phyloP scores from a whole-genome alignment of 2,113 vertebrate genomes.

The Anhinga anhinga region DNA sequence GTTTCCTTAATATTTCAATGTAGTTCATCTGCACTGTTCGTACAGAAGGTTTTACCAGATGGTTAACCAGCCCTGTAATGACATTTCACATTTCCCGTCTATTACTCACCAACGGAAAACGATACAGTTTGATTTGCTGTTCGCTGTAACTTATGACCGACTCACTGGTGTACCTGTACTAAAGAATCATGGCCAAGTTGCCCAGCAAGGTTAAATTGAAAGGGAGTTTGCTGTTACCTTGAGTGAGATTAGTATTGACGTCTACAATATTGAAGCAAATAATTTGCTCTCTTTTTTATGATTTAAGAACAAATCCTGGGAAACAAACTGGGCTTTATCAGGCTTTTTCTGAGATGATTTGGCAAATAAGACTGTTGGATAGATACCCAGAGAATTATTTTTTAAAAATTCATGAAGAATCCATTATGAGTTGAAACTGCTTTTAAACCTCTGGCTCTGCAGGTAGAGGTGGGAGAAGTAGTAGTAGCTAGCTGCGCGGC shows the following conservation, averaged over 20 bases:
- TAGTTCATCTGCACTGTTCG: constrained; percentile 55
- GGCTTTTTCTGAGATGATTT: background rate
- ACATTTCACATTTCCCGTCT: constrained; percentile 61
- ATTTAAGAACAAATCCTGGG: background rate
- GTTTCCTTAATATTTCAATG: constrained; percentile 64
- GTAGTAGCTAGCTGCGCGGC: background rate
- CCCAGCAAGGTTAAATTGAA: background rate
- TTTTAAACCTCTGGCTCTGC: background rate
- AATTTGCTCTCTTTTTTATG: background rate
- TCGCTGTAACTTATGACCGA: background rate
- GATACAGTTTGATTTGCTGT: background rate
- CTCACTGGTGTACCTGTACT: constrained; percentile 2
- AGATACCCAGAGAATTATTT: background rate
- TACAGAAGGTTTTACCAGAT: constrained; percentile 62
- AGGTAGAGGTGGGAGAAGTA: background rate
- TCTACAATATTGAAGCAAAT: background rate
- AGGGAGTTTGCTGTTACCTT: background rate
- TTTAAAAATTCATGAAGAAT: background rate
- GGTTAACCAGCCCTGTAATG: constrained; percentile 50
- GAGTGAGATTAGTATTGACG: background rate
- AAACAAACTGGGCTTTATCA: background rate
- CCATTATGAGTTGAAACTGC: background rate
- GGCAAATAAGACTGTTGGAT: background rate
- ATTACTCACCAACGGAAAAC: constrained; percentile 54
- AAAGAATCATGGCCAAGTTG: background rate